phyloP scores from a whole-genome alignment of 1,140 invertebrate species.

The Drosophila micromelanica region DNA sequence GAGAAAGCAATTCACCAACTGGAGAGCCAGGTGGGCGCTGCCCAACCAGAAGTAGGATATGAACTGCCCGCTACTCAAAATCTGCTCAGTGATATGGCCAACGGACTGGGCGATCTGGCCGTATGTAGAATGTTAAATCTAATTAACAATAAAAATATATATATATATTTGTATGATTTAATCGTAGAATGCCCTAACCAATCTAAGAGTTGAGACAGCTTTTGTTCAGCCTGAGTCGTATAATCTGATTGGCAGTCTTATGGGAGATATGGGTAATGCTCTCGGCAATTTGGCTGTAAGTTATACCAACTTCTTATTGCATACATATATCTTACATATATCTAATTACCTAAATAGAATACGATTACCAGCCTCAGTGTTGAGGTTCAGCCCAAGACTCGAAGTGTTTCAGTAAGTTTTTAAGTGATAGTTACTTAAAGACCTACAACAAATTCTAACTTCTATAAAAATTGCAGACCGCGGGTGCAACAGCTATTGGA shows the following conservation, averaged over 20 bases:
- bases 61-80: slow-evolving; percentile 33
- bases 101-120: slow-evolving; percentile 28
- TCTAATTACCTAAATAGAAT: slow-evolving; percentile 13
- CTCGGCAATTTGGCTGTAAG: slow-evolving; percentile 18
- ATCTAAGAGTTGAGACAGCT: not conserved
- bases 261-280: slow-evolving; percentile 6
- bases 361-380: slow-evolving; percentile 39
- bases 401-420: slow-evolving; percentile 40
- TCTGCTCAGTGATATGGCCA: slow-evolving; percentile 35
- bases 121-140: not conserved
- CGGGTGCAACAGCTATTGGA: slow-evolving; percentile 43
- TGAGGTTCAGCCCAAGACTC: slow-evolving; percentile 15
- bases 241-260: slow-evolving; percentile 3
- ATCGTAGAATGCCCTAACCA: not conserved
- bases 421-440: not conserved
- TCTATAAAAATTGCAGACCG: slow-evolving; percentile 18
- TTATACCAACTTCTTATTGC: not conserved
- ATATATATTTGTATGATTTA: not conserved
- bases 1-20: slow-evolving; percentile 34
- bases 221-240: not conserved
- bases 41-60: slow-evolving; percentile 2
- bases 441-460: not conserved
- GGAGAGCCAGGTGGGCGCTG: slow-evolving; percentile 21
- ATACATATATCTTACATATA: not conserved
- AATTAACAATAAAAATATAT: not conserved